phyloP scores from a whole-genome alignment of 1,140 invertebrate genomes.

The Laodelphax striatellus region DNA sequence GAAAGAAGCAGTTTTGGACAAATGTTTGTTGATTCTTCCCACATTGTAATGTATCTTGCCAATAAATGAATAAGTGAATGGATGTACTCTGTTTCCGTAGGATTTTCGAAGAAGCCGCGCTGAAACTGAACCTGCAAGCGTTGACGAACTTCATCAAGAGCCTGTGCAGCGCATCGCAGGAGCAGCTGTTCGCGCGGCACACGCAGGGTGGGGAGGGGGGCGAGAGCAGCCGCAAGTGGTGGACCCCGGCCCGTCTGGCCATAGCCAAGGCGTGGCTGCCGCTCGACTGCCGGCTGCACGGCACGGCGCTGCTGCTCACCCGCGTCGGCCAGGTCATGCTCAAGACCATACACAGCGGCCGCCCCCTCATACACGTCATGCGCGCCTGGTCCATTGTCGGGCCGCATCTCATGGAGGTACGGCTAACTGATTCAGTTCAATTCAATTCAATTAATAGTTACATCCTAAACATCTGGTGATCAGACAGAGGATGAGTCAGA shows the following conservation, averaged over 20 bases:
- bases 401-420: slow-evolving; percentile 81
- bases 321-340: slow-evolving; percentile 77
- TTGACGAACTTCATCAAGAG: slow-evolving; percentile 69
- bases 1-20: too few relatives aligned
- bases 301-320: slow-evolving; percentile 43
- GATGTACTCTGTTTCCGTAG: slow-evolving; percentile 24
- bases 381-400: slow-evolving; percentile 78
- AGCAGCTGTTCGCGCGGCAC: slow-evolving; percentile 47
- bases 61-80: not conserved
- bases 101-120: slow-evolving; percentile 72
- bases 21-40: too few relatives aligned
- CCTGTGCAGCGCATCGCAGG: slow-evolving; percentile 68
- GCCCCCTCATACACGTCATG: slow-evolving; percentile 82
- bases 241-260: not conserved
- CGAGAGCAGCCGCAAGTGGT: slow-evolving; percentile 6
- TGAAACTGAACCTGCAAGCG: slow-evolving; percentile 72
- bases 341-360: slow-evolving; percentile 70
- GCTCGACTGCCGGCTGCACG: not conserved
- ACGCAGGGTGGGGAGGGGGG: not conserved
- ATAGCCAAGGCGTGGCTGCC: not conserved
- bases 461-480: too few relatives aligned
- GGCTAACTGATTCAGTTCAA: too few relatives aligned
- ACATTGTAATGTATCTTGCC: too few relatives aligned
- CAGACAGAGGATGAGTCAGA: too few relatives aligned
- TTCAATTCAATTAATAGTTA: too few relatives aligned